Evolutionary conservation across 2,888 invertebrate species (phyloP), one percentile per base, ranked within the genome.

Genomic region (Cinara cedri): DNA sequence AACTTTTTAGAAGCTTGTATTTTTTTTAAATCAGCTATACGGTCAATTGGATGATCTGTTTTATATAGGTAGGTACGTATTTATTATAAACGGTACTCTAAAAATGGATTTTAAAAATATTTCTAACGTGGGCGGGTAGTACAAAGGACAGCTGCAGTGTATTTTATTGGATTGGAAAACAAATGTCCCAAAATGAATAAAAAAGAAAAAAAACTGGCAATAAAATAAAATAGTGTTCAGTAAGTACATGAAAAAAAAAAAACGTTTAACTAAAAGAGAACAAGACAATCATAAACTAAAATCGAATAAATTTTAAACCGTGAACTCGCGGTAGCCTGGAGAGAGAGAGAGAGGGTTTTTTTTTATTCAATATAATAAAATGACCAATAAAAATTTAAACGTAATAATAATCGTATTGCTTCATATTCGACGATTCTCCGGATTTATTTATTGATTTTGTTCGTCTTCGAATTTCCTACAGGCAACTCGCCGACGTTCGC

Each of bases 131-230:
- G 42, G 42, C 54, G 16, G n/a, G 24, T 46, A 75, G 24, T 46
- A 75, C 42, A 55, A 55, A 65, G 19, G 14, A 66, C 10, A 13
- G n/a, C n/a, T 34, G 6, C 6, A 34, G 6, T 34, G 24, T 46
- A 46, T 55, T 54, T 66, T 13, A 55, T 55, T 66, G 19, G n/a
- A 75, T 66, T 66, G 66, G 24, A 75, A 75, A 75, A 55, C 66
- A 55, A 76, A 76, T 19, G 66, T 76, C 19, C 21, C 42, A 63
- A 66, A 46, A 76, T 26, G 14, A 55, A 55, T 16, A 51, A 63
- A 34, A 34, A 34, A 34, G 6, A 34, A 34, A 34, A 34, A 34
- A 34, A 34, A 34, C 34, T 6, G 34, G 34, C 34, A 62, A 62
- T 72, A 62, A 34, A 49, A 72, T 62, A 75, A 65, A 75, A 13